These are phyloP conservation scores for Casuarius casuarius DNA, from an alignment of 2,113 vertebrate genomes.

Conservation along the genomic window DNA sequence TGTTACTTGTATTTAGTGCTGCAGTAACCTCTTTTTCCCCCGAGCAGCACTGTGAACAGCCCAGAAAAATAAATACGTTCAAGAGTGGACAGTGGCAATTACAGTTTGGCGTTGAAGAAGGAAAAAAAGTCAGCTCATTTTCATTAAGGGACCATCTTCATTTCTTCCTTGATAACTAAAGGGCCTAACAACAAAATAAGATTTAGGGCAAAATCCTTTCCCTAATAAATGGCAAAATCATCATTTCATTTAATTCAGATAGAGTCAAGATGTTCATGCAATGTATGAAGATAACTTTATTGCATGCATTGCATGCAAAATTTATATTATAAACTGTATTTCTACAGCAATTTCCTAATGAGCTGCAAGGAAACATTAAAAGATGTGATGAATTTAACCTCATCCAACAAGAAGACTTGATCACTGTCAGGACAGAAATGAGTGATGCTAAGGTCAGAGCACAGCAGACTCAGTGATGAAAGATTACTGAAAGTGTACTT, in stretches of 20 bases:
- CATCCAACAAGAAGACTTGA: not conserved
- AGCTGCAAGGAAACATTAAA: not conserved
- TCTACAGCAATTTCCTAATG: conserved; percentile 25
- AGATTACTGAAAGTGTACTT: not conserved
- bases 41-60: not conserved
- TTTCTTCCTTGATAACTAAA: conserved; percentile 16
- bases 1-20: not conserved
- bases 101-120: not conserved
- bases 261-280: conserved; percentile 27
- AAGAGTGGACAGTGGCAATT: not conserved
- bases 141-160: not conserved
- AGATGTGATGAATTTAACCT: not conserved
- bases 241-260: conserved; percentile 24
- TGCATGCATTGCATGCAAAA: not conserved
- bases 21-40: not conserved
- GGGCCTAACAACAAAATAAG: conserved; percentile 17
- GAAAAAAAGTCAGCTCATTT: not conserved
- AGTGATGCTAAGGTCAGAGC: not conserved
- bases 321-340: conserved; percentile 19
- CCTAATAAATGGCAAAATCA: conserved; percentile 8
- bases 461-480: not conserved
- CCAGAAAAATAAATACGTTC: not conserved
- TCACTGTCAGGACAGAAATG: conserved; percentile 24
- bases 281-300: conserved; percentile 32
- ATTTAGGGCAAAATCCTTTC: conserved; percentile 35